phyloP scores from a whole-genome alignment of 1,140 invertebrate genomes.

The Diachasma alloeum region DNA sequence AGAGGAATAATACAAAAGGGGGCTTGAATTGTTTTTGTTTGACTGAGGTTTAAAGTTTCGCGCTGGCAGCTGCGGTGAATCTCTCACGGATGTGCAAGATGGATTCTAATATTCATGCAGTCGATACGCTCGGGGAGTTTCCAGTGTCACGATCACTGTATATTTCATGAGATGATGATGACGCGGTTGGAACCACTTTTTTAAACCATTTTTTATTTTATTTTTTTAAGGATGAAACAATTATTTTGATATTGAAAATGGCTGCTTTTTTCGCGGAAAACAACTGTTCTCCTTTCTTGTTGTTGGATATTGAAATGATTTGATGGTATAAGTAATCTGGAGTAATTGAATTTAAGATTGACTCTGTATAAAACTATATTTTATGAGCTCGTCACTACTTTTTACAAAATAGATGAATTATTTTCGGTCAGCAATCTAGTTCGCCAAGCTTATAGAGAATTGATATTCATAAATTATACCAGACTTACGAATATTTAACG shows the following conservation, averaged over 20 bases:
- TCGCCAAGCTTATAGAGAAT: too few species aligned
- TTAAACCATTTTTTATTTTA: too few species aligned
- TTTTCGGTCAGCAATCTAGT: too few species aligned
- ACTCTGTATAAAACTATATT: too few species aligned
- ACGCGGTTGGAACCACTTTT: neutral
- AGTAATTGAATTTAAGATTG: too few species aligned
- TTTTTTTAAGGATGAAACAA: neutral
- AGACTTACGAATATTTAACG: too few species aligned
- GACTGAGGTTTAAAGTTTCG: slow-evolving; percentile 4
- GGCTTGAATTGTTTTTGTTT: neutral
- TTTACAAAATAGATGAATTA: too few species aligned
- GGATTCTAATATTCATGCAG: neutral
- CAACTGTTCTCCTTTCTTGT: too few species aligned
- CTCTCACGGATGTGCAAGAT: neutral
- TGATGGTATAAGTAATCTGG: too few species aligned
- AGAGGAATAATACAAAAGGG: neutral
- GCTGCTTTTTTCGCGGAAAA: too few species aligned
- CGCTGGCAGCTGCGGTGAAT: neutral
- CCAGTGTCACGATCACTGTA: neutral
- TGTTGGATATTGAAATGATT: neutral
- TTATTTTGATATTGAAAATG: neutral
- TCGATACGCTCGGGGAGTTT: neutral
- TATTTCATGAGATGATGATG: neutral
- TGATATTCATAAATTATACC: too few species aligned
- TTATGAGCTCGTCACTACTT: too few species aligned